Evolutionary conservation across 2,888 invertebrate genomes (phyloP).

Genomic region (Spialia ferax): DNA sequence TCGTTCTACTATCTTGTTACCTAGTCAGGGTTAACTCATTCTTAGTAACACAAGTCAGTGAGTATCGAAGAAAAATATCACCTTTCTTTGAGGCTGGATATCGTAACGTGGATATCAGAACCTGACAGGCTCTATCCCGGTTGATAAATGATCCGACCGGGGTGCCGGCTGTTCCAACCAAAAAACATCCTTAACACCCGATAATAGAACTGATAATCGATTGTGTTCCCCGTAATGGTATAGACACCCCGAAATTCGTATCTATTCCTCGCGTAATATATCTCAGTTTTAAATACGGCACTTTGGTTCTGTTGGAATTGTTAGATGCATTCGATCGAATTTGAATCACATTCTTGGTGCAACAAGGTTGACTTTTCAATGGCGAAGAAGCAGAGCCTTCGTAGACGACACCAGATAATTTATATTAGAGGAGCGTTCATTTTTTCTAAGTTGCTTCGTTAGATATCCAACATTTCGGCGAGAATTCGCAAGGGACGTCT

Average conservation of each 20-base stretch:
- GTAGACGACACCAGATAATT: conserved; percentile 70
- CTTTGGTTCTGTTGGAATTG: conserved; percentile 49
- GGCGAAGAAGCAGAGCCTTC: conserved; percentile 38
- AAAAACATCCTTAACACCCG: conserved; percentile 24
- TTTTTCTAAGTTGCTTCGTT: conserved; percentile 52
- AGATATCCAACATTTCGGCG: conserved; percentile 53
- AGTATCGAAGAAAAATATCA: conserved; percentile 50
- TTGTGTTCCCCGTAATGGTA: background rate
- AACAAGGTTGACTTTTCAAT: conserved; percentile 28
- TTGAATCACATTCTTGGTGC: conserved; percentile 48
- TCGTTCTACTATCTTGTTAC: too few species aligned
- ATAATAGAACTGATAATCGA: conserved; percentile 29
- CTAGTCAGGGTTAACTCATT: conserved; percentile 16
- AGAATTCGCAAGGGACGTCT: conserved; percentile 53
- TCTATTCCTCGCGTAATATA: conserved; percentile 48
- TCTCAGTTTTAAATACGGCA: conserved; percentile 53
- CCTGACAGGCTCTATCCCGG: conserved; percentile 65
- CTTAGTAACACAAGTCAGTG: conserved; percentile 25
- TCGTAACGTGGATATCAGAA: conserved; percentile 58
- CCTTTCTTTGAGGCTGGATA: conserved; percentile 60
- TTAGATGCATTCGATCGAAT: conserved; percentile 42
- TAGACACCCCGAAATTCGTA: conserved; percentile 44
- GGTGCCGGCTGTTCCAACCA: conserved; percentile 10
- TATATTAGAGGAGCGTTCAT: conserved; percentile 57
- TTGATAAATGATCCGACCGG: conserved; percentile 65